A percentile compares a stretch with the other conserved stretches of the same genome.
phyloP scores from a whole-genome alignment of 1,140 invertebrate species.

The Drosophila varians region DNA sequence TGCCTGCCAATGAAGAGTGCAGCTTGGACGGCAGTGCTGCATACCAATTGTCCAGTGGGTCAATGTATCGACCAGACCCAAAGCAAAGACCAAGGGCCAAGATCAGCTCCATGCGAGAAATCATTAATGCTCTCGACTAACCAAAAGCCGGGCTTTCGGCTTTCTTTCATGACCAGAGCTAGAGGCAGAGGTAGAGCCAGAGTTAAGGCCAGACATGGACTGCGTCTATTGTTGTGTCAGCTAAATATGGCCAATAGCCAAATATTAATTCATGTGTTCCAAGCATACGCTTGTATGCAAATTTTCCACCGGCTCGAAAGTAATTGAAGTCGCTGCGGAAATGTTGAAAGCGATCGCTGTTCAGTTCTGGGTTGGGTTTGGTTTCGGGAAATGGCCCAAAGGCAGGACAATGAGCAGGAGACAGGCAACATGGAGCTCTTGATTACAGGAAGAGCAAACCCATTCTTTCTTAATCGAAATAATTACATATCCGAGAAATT shows the following conservation, averaged over 20 bases:
- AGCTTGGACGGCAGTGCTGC: conserved; percentile 44
- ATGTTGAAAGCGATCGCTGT: conserved; percentile 57
- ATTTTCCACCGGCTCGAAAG: conserved; percentile 63
- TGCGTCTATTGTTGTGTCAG: conserved; percentile 74
- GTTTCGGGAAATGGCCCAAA: conserved; percentile 11
- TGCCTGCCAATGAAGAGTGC: conserved; percentile 42
- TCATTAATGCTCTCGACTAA: conserved; percentile 39
- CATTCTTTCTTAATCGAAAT: background rate
- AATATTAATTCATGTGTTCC: conserved; percentile 76
- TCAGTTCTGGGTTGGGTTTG: background rate
- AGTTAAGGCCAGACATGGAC: conserved; percentile 32
- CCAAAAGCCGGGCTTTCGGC: conserved; percentile 9
- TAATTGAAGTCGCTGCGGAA: conserved; percentile 69
- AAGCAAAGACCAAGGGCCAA: conserved; percentile 30
- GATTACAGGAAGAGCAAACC: conserved; percentile 4
- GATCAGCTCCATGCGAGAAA: conserved; percentile 32
- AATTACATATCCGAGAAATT: background rate
- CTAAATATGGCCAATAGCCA: conserved; percentile 80
- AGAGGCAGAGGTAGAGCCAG: conserved; percentile 1
- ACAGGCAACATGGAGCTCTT: conserved; percentile 15
- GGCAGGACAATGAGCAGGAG: conserved; percentile 48
- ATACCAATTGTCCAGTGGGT: conserved; percentile 77
- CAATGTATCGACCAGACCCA: conserved; percentile 60
- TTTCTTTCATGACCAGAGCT: conserved; percentile 36
- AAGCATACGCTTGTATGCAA: conserved; percentile 70